Percentiles rank a stretch among this genome's conserved stretches.
phyloP scores from a whole-genome alignment of 2,113 vertebrate genomes.

The Phylloscopus whistleri region DNA sequence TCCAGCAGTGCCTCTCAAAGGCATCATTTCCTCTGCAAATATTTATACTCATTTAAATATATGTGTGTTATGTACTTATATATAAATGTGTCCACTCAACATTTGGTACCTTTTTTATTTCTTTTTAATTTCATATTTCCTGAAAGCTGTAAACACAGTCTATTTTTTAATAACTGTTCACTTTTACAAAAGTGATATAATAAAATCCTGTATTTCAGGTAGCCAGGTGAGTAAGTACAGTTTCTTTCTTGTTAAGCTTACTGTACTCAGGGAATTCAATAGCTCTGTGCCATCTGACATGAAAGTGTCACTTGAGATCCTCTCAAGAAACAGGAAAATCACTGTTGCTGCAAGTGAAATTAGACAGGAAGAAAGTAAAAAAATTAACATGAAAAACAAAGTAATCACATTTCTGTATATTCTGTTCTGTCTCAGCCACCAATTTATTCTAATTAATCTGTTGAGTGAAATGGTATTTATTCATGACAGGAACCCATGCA shows the following conservation, averaged over 20 bases:
- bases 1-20: not conserved
- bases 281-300: not conserved
- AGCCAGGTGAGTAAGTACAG: not conserved
- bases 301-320: not conserved
- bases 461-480: not conserved
- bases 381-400: not conserved
- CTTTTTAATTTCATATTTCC: not conserved
- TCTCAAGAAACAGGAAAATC: slow-evolving; percentile 11
- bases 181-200: not conserved
- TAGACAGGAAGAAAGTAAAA: not conserved
- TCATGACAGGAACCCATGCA: not conserved
- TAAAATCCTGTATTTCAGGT: not conserved
- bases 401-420: not conserved
- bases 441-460: slow-evolving; percentile 26
- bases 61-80: not conserved
- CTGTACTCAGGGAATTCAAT: not conserved
- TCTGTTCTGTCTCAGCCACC: not conserved
- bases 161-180: not conserved
- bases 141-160: not conserved
- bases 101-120: not conserved
- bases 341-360: not conserved
- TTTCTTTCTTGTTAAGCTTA: not conserved
- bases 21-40: not conserved
- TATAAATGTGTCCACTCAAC: not conserved
- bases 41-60: not conserved